phyloP scores from a whole-genome alignment of 2,888 invertebrate species.

The Diarsia mendica region DNA sequence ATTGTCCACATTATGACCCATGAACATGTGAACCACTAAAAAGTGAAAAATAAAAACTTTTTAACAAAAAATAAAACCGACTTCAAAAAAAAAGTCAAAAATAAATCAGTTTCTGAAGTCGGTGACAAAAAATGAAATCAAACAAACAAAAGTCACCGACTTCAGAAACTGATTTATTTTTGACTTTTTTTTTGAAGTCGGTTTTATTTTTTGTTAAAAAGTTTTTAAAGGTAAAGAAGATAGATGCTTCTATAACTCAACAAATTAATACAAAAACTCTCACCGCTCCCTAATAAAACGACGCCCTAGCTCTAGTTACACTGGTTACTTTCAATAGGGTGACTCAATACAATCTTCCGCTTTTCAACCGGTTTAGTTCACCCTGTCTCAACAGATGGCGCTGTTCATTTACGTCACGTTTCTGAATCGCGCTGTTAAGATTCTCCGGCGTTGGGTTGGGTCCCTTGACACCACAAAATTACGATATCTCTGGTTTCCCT shows the following conservation, averaged over 20 bases:
- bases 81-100: too few species aligned
- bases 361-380: background rate
- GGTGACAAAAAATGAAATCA: too few species aligned
- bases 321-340: background rate
- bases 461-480: background rate
- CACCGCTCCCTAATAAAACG: background rate
- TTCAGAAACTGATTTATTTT: too few species aligned
- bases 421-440: constrained; percentile 14
- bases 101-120: too few species aligned
- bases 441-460: constrained; percentile 8
- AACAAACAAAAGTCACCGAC: too few species aligned
- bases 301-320: background rate
- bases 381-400: background rate
- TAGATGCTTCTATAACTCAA: background rate
- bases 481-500: constrained; percentile 90
- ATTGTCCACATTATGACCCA: too few species aligned
- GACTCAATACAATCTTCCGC: background rate
- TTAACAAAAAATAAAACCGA: too few species aligned
- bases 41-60: too few species aligned
- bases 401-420: constrained; percentile 8
- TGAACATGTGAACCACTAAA: too few species aligned
- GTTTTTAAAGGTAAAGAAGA: background rate
- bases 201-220: too few species aligned
- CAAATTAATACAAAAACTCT: background rate
- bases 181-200: too few species aligned